These are phyloP conservation scores for Schizopygopsis pylzovi DNA, from an alignment of 2,797 vertebrate species.

Conservation along the genomic window DNA sequence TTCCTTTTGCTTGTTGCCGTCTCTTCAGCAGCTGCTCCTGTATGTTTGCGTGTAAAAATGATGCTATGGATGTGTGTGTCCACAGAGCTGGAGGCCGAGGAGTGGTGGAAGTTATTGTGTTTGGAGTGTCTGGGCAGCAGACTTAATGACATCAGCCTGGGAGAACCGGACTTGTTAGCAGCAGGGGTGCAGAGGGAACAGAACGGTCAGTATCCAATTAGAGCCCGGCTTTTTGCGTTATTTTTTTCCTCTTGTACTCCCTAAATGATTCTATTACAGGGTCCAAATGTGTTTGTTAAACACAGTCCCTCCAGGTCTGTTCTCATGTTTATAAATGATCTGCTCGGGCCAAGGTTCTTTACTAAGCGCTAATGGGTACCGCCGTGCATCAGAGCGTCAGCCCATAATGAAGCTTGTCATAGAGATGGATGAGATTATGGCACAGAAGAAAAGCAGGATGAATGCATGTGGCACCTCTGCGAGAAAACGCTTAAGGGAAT, in stretches of 20 bases:
- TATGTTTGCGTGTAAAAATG: conserved; percentile 45
- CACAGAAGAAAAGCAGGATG: conserved; percentile 76
- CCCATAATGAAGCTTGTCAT: conserved; percentile 84
- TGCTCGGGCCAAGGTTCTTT: conserved; percentile 72
- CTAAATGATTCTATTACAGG: conserved; percentile 64
- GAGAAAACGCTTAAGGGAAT: conserved; percentile 70
- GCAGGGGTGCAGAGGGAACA: conserved; percentile 97
- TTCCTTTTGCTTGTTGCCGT: conserved; percentile 15
- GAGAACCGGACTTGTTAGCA: conserved; percentile 97
- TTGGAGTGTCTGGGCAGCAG: conserved; percentile 94
- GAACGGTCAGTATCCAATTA: conserved; percentile 85
- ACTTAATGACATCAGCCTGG: conserved; percentile 97
- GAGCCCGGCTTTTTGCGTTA: conserved; percentile 65
- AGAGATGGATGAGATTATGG: conserved; percentile 83
- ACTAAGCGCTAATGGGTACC: conserved; percentile 78
- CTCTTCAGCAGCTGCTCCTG: background rate
- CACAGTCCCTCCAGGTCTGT: conserved; percentile 55
- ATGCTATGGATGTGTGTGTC: conserved; percentile 47
- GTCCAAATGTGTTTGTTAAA: conserved; percentile 56
- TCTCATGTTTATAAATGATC: conserved; percentile 69
- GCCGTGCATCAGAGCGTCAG: conserved; percentile 79
- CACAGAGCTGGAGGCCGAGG: conserved; percentile 96
- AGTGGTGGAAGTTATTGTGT: conserved; percentile 98
- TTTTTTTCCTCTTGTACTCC: conserved; percentile 56
- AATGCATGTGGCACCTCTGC: conserved; percentile 70